Conservation (phyloP, 2,113 vertebrate genomes). For the Pollimyrus isidori region DNA sequence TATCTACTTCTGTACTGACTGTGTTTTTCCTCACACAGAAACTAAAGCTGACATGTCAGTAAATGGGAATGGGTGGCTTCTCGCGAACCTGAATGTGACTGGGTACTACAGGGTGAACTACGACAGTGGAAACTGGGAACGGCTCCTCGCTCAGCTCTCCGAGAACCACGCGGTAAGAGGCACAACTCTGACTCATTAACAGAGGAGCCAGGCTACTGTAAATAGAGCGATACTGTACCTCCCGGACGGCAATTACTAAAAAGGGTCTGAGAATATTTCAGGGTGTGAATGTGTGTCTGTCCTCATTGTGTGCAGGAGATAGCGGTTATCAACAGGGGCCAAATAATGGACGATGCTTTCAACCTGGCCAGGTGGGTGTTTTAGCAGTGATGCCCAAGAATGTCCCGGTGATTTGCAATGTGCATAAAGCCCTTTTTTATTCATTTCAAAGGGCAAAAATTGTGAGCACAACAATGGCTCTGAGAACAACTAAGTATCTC, state of each 20-base stretch:
- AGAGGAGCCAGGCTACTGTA: background rate
- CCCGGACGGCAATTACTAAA: too few relatives aligned
- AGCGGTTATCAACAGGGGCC: constrained; percentile 77
- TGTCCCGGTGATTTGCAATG: background rate
- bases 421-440: background rate
- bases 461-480: constrained; percentile 54
- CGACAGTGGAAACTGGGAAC: constrained; percentile 71
- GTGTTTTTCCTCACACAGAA: constrained; percentile 31
- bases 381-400: background rate
- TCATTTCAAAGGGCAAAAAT: constrained; percentile 56
- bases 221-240: background rate
- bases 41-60: constrained; percentile 12
- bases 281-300: background rate
- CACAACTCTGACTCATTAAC: background rate
- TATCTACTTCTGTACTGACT: background rate
- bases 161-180: constrained; percentile 35
- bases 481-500: constrained; percentile 73
- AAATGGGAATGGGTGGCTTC: constrained; percentile 50
- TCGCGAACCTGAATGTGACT: constrained; percentile 71
- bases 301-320: constrained; percentile 54
- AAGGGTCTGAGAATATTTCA: background rate
- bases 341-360: constrained; percentile 79
- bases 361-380: constrained; percentile 75
- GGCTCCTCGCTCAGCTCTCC: constrained; percentile 56
- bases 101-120: constrained; percentile 90